Evolutionary conservation across 1,140 invertebrate genomes (phyloP), one percentile per base, ranked within the genome.

Genomic region (Eubasilissa regina): DNA sequence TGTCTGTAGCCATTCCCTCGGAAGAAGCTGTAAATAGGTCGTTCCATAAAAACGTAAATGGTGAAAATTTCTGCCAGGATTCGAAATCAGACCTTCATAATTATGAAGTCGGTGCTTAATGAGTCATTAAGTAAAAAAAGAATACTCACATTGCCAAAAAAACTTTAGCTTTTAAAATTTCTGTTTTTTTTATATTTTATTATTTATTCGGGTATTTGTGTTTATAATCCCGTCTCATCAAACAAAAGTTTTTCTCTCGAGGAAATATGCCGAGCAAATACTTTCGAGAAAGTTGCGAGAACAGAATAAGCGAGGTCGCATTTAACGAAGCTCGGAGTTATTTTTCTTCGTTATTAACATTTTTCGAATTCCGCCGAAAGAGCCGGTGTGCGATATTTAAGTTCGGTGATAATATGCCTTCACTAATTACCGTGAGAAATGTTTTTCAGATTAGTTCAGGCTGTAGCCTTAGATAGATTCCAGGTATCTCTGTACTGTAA

Each of bases 341-440:
- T 64, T 64, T 64, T 64, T 64, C 19, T 64, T 64, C 60, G 35
- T 25, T 64, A 64, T 25, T 64, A 64, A 64, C 19, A 64, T 64
- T 25, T 44, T 64, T n/a, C 9, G 35, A 64, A 64, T 64, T 64
- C 60, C 60, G 12, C n/a, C 35, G 15, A 21, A 13, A 21, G 53
- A 55, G 53, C 53, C 53, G 53, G 53, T 55, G 53, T 55, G n/a
- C 4, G 55, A 21, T 13, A 13, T 13, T 25, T 25, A 25, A 43
- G 60, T 64, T 64, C 60, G 9, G 60, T 15, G 48, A 15, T 35
- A 35, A 58, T 9, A 12, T n/a, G 60, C 60, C 21, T 64, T n/a
- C 19, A 25, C 19, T 64, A 64, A 64, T 64, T 64, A 64, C 60
- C 60, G 19, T 15, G 7, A 58, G 17, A 19, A 21, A 58, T 58